Evolutionary conservation across 2,113 vertebrate species (phyloP), one percentile per base, ranked within the genome.

Genomic region (Crotalus viridis): DNA sequence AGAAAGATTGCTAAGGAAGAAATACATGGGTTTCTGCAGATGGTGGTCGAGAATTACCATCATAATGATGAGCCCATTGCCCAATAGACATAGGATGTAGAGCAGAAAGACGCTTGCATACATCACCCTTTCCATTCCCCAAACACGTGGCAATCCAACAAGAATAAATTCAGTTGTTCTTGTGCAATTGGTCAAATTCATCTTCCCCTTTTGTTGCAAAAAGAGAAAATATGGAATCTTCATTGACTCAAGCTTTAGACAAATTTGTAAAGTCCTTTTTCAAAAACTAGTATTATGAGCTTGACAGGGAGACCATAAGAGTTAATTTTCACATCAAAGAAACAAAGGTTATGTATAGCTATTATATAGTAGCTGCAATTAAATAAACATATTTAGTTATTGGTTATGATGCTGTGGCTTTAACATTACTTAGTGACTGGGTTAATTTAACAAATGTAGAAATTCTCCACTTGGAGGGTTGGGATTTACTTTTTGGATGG

Each of bases 101-200:
- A 69, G 12, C 1, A 69, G 48, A 33, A 97, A 59, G 26, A 91
- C 54, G 0, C 93, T 64, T 3, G 88, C 1, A 59, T 96, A 94
- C 1, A 93, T 88, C 0, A 94, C 2, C 0, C 19, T 59, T 12
- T 93, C 85, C 52, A 91, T n/a, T 33, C 85, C 64, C 4, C 24
- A n/a, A 46, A 55, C 24, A 22, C 24, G n/a, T 1, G 91, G 24
- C 64, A 95, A 93, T 8, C 91, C 94, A 33, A 61, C 91, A 5
- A 95, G 52, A 13, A 93, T 51, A 91, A 95, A 95, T 51, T n/a
- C 28, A 39, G 81, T 87, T n/a, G 81, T 51, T 22, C 87, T 24
- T 39, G 90, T 61, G 54, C 64, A 55, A 48, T 95, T 95, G n/a
- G 69, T 81, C 69, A 39, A 81, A 81, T 81, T 81, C 33, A 81